A percentile compares a stretch with the other conserved stretches of the same genome.
These are phyloP conservation scores for Andrena hattorfiana DNA, from an alignment of 2,888 invertebrate genomes.

Conservation along the genomic window DNA sequence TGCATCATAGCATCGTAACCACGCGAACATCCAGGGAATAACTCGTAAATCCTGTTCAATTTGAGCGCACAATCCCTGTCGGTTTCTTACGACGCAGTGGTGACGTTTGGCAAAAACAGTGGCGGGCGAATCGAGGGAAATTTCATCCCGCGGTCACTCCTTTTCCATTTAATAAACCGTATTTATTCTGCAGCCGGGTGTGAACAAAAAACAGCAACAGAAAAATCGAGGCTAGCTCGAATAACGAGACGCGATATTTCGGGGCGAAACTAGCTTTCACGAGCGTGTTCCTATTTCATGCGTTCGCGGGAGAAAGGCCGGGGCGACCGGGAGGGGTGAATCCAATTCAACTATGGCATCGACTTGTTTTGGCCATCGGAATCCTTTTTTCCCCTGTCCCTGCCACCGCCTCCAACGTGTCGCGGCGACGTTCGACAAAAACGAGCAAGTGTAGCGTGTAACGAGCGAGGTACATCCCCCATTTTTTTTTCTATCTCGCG, in stretches of 20 bases:
- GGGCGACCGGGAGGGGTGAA: constrained; percentile 8
- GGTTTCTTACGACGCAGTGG: neutral
- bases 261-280: constrained; percentile 34
- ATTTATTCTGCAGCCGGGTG: constrained; percentile 30
- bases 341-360: constrained; percentile 53
- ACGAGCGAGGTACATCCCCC: constrained; percentile 52
- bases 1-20: neutral
- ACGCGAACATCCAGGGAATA: neutral
- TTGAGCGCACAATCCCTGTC: neutral
- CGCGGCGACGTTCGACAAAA: constrained; percentile 59
- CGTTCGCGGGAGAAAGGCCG: constrained; percentile 23
- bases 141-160: constrained; percentile 30
- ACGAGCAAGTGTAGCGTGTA: constrained; percentile 56
- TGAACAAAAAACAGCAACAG: neutral
- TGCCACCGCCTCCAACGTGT: constrained; percentile 23
- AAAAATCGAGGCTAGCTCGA: constrained; percentile 12
- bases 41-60: too few species aligned
- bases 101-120: constrained; percentile 19
- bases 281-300: constrained; percentile 44
- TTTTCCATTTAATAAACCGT: constrained; percentile 51
- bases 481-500: constrained; percentile 41
- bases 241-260: constrained; percentile 56
- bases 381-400: constrained; percentile 38
- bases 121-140: constrained; percentile 9
- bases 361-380: constrained; percentile 60